Evolutionary conservation across 2,113 vertebrate species (phyloP).

Genomic region (Lates calcarifer): DNA sequence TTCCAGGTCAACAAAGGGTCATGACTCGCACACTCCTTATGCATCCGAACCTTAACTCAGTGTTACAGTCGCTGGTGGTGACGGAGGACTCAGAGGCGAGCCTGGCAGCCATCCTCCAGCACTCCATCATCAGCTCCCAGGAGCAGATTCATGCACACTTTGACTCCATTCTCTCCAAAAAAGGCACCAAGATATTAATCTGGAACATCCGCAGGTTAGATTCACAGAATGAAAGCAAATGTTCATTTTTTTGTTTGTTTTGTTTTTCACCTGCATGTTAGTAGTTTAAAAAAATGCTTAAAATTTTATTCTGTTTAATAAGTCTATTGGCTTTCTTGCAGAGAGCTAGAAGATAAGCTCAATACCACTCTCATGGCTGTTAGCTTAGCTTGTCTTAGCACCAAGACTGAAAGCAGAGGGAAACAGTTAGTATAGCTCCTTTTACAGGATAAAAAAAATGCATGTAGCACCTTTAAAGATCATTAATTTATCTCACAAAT

Average conservation of each 20-base stretch:
- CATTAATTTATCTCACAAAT: background rate
- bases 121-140: constrained; percentile 84
- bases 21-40: background rate
- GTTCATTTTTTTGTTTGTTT: too few species aligned
- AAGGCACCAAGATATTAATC: constrained; percentile 88
- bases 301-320: too few species aligned
- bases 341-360: background rate
- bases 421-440: background rate
- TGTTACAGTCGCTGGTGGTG: constrained; percentile 85
- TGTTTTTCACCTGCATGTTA: background rate
- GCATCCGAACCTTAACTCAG: constrained; percentile 80
- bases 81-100: constrained; percentile 88
- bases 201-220: constrained; percentile 88
- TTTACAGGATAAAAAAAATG: too few species aligned
- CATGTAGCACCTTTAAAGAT: background rate
- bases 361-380: background rate
- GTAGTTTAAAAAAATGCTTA: background rate
- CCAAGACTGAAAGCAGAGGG: background rate
- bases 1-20: background rate
- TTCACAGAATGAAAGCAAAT: background rate
- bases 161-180: constrained; percentile 86
- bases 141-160: constrained; percentile 86
- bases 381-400: background rate
- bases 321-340: background rate
- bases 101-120: constrained; percentile 85